These are phyloP conservation scores for Oopsacas minuta DNA, from an alignment of 37 sponge, comb jelly and placozoan species.

Conservation along the genomic window DNA sequence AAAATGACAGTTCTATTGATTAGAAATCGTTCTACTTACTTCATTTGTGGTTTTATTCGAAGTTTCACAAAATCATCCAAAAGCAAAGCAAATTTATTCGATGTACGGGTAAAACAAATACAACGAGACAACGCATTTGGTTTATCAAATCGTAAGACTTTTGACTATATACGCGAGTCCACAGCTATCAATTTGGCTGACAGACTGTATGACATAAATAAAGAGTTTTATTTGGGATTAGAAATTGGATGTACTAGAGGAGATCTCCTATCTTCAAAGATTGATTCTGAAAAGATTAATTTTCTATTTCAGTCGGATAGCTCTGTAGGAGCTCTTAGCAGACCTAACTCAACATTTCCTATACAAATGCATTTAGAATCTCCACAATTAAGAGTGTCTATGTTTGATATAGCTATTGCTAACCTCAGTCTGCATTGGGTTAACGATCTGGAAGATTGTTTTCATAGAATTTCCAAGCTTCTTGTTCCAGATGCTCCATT, in stretches of 20 bases:
- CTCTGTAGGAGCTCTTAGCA: neutral
- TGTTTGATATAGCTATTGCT: neutral
- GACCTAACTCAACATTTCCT: neutral
- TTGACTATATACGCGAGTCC: neutral
- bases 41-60: no score
- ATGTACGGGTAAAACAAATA: neutral
- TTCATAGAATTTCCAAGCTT: slow-evolving; percentile 42
- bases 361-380: neutral
- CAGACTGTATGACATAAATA: slow-evolving; percentile 10
- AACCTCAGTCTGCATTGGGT: slow-evolving; percentile 75
- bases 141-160: neutral
- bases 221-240: neutral
- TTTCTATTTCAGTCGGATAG: neutral
- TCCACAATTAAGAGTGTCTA: neutral
- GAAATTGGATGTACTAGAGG: neutral
- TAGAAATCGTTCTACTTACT: no score
- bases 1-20: no score
- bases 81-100: neutral
- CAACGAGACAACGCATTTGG: neutral
- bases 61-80: neutral
- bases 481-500: slow-evolving; percentile 62
- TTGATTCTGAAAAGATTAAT: neutral
- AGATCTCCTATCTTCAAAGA: neutral
- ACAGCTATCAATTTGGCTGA: neutral
- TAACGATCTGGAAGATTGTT: slow-evolving; percentile 65